Base-by-base conservation (phyloP, 2,113 vertebrate genomes). In the Cyprinus carpio region DNA sequence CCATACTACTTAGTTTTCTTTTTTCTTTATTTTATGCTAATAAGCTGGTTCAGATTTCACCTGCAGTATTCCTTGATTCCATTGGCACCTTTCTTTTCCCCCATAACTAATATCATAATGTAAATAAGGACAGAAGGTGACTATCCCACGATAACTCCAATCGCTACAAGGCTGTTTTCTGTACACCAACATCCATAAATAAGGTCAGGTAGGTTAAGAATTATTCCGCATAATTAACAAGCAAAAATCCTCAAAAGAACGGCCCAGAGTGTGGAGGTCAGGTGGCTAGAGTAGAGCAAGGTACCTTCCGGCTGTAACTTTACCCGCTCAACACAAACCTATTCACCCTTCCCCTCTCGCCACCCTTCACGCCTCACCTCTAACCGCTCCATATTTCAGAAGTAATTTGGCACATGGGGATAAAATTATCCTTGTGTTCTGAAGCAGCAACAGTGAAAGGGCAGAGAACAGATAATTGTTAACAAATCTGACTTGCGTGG, bases 401-500 rank as follows among this genome's bases (percentile, higher is more conserved):
- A 7, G 37, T 81, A 65, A 81, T 81, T 81, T 81, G 78, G 58
- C 80, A 69, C 64, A 54, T 5, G 43, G 40, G 80, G 64, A 82
- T 82, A 31, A 71, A 82, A 69, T 69, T 18, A 69, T 69, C 43
- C 64, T 82, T 31, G 64, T 82, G 80, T 23, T 20, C 16, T 6
- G 43, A 54, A 69, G 80, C 27, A 27, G 62, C 43, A 82, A 67
- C 71, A 46, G 81, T 69, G 46, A 82, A 82, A 83, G 77, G 74
- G 81, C 58, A 72, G 16, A 64, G 80, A 85, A 37, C 40, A 27
- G 84, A 76, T 85, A 88, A 89, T 80, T 85, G 79, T 81, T 85
- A 76, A 84, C 87, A 85, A 82, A 87, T 85, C 81, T 80, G 84
- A 82, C 81, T 84, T 72, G 72, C 23, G 40, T 56, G 18, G 80